Percentiles rank a stretch among this genome's conserved stretches.
These are phyloP conservation scores for Oophaga pumilio DNA, from an alignment of 2,113 vertebrate genomes.

Conservation along the genomic window DNA sequence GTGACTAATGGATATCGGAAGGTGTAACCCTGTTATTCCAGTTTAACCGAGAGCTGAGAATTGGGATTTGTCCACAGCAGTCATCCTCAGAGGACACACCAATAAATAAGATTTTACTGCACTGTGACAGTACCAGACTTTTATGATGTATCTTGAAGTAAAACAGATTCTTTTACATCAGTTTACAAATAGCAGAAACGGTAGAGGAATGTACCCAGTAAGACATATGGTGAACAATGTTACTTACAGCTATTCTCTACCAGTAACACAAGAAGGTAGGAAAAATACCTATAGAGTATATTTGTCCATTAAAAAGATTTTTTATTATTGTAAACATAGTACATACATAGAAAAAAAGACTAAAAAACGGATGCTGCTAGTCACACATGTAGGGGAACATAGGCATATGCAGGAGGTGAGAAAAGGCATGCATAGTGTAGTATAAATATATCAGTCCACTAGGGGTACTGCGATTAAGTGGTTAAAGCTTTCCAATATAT, in stretches of 20 bases:
- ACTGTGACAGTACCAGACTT: conserved; percentile 4
- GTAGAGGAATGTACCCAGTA: background rate
- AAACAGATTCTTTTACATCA: background rate
- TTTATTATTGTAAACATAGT: no score
- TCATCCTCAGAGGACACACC: background rate
- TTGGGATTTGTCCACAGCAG: conserved; percentile 23
- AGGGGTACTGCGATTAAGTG: no score
- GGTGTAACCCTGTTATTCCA: conserved; percentile 36
- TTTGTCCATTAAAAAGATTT: no score
- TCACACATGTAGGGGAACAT: no score
- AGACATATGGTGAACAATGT: background rate
- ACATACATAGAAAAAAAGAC: no score
- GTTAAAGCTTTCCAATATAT: no score
- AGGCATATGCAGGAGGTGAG: no score
- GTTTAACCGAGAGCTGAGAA: conserved; percentile 36
- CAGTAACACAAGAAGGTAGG: no score
- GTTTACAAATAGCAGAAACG: conserved; percentile 22
- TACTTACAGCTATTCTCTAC: background rate
- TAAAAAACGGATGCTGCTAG: no score
- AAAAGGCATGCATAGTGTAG: no score
- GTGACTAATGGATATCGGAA: conserved; percentile 33
- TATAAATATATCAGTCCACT: no score
- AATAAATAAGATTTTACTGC: conserved; percentile 46
- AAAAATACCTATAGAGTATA: no score
- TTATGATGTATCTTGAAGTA: conserved; percentile 27